Evolutionary conservation across 2,113 vertebrate genomes (phyloP).

Genomic region (Sarotherodon lohbergeri): DNA sequence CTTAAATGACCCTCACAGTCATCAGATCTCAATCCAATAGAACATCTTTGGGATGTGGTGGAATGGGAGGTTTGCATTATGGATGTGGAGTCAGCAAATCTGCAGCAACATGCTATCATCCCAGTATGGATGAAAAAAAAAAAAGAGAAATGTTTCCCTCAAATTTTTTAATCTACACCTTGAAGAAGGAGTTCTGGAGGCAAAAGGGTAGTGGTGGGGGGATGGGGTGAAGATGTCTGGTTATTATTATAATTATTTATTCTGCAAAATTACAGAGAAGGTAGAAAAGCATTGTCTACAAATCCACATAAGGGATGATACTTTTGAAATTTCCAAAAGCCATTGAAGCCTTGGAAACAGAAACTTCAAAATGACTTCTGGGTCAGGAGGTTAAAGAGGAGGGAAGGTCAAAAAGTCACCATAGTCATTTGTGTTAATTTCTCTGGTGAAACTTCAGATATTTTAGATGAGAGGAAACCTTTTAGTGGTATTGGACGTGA

Average conservation of each 20-base stretch:
- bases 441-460: not conserved
- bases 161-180: not conserved
- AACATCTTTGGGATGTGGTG: not conserved
- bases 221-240: not conserved
- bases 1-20: not conserved
- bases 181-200: not conserved
- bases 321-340: not conserved
- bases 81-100: not conserved
- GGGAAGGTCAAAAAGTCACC: not conserved
- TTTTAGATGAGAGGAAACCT: not conserved
- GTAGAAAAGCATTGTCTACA: not conserved
- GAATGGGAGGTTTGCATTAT: not conserved
- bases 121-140: not conserved
- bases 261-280: not conserved
- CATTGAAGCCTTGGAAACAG: not conserved
- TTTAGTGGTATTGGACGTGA: not conserved
- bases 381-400: not conserved
- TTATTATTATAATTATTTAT: not conserved
- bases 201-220: not conserved
- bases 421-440: not conserved
- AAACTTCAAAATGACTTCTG: not conserved
- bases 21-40: not conserved
- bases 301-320: not conserved
- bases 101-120: not conserved
- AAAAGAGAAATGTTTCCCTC: not conserved